Evolutionary conservation across 2,888 invertebrate genomes (phyloP).

Genomic region (Onthophagus sagittarius): DNA sequence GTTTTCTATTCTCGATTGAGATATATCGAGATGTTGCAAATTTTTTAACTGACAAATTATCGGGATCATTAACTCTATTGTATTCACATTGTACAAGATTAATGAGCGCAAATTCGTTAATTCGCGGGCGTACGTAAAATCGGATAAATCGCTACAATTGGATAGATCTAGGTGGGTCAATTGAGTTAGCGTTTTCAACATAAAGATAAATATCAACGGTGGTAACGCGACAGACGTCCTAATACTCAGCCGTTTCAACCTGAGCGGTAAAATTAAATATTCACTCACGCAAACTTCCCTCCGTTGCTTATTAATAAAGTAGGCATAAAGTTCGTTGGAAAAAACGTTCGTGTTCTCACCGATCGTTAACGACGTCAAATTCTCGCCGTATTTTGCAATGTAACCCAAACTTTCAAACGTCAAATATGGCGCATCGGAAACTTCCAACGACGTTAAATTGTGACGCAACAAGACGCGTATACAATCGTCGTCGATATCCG

Average conservation of each 20-base stretch:
- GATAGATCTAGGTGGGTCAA: conserved; percentile 71
- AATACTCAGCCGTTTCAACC: conserved; percentile 57
- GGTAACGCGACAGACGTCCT: conserved; percentile 52
- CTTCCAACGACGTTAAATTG: conserved; percentile 67
- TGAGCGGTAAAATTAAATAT: conserved; percentile 58
- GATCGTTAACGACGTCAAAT: conserved; percentile 66
- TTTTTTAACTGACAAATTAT: conserved; percentile 57
- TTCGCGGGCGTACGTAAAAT: conserved; percentile 55
- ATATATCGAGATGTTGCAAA: conserved; percentile 78
- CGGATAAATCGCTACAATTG: conserved; percentile 59
- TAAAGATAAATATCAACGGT: conserved; percentile 51
- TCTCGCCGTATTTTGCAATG: conserved; percentile 66
- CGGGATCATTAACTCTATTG: conserved; percentile 59
- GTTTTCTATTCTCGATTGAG: conserved; percentile 64
- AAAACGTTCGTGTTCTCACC: conserved; percentile 64
- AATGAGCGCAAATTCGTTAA: conserved; percentile 69
- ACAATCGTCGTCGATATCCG: conserved; percentile 68
- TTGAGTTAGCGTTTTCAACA: conserved; percentile 58
- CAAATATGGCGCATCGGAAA: conserved; percentile 69
- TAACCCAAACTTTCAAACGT: conserved; percentile 61
- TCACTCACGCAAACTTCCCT: conserved; percentile 38
- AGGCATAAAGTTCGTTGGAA: conserved; percentile 29
- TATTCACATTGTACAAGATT: conserved; percentile 76
- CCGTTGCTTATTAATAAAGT: conserved; percentile 26
- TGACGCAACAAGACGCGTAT: conserved; percentile 69